Evolutionary conservation across 2,113 vertebrate genomes (phyloP).

Genomic region (Canis aureus): DNA sequence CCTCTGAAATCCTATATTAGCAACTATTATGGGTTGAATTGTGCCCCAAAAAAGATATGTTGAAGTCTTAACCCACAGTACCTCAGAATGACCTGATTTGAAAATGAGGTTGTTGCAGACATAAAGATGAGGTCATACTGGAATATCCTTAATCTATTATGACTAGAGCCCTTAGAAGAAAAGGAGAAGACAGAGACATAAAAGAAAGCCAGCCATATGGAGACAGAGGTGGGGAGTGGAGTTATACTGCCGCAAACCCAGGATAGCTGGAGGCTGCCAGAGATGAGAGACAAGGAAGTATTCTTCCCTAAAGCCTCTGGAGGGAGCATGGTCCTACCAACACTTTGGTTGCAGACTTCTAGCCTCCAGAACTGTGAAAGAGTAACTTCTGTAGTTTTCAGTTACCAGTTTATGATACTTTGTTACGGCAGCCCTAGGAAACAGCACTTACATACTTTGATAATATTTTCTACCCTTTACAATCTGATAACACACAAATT

Average conservation of each 20-base stretch:
- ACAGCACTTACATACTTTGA: neutral
- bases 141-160: neutral
- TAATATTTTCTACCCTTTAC: neutral
- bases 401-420: neutral
- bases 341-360: neutral
- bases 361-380: neutral
- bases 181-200: neutral
- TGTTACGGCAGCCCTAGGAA: neutral
- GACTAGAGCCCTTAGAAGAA: neutral
- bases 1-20: neutral
- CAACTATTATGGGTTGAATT: neutral
- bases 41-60: neutral
- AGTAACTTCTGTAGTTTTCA: neutral
- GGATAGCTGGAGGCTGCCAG: neutral
- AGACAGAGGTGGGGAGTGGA: neutral
- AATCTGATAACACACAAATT: neutral
- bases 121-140: neutral
- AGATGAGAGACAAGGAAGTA: neutral
- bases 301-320: neutral
- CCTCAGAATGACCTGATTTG: neutral
- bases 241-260: neutral
- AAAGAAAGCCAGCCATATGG: neutral
- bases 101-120: neutral
- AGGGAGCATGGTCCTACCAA: neutral
- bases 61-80: neutral